phyloP scores from a whole-genome alignment of 1,140 invertebrate genomes.

The Berghia stephanieae region DNA sequence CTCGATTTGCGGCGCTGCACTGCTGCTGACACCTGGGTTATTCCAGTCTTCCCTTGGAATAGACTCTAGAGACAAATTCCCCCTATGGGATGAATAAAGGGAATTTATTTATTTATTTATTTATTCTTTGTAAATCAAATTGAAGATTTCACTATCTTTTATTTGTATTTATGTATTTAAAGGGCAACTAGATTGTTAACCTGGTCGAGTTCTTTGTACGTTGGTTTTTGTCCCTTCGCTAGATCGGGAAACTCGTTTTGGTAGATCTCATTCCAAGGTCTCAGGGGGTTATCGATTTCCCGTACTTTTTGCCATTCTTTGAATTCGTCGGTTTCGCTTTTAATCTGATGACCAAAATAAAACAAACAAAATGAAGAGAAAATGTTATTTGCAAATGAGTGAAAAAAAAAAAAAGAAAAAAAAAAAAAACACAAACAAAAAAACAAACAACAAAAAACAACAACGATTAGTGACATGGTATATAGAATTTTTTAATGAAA shows the following conservation, averaged over 20 bases:
- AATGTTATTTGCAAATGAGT: background rate
- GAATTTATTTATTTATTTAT: background rate
- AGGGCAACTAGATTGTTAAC: background rate
- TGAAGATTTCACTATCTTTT: too few relatives aligned
- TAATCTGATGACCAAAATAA: constrained; percentile 23
- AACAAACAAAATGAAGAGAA: background rate
- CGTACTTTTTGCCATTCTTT: constrained; percentile 62
- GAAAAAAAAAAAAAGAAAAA: too few relatives aligned
- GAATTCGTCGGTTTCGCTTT: constrained; percentile 20
- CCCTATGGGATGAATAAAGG: background rate
- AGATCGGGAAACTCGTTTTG: constrained; percentile 46
- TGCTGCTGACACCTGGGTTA: too few relatives aligned
- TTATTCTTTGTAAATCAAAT: background rate
- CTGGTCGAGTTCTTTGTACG: constrained; percentile 41
- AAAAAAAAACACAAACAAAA: too few relatives aligned
- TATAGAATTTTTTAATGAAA: background rate
- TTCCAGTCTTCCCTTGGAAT: too few relatives aligned
- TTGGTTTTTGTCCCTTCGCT: constrained; percentile 42
- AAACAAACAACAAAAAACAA: background rate
- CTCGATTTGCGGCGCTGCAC: too few relatives aligned
- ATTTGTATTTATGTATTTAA: too few relatives aligned
- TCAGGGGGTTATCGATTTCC: constrained; percentile 65
- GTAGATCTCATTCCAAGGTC: constrained; percentile 62
- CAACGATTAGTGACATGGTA: background rate
- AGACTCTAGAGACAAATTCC: too few relatives aligned